Evolutionary conservation across 2,113 vertebrate genomes (phyloP), one percentile per base, ranked within the genome.

Genomic region (Platysteira castanea): DNA sequence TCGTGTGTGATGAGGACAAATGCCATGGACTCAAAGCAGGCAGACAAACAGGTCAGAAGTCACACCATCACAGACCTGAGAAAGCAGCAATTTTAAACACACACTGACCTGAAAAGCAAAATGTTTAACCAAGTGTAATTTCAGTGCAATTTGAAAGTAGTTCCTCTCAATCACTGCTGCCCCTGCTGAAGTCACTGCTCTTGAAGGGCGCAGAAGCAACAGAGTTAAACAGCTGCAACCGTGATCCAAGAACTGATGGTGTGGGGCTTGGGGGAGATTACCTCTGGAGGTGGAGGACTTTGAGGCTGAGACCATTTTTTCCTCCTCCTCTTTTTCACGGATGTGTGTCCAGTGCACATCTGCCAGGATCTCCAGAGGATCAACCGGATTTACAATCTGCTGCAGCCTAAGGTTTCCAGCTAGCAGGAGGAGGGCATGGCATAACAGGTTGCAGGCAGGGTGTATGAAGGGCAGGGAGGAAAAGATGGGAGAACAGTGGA

Each of bases 231-330:
- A 90, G 95, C 80, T 87, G 65, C 69, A 76, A 61, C 53, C 1
- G 4, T 33, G 85, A 70, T 61, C 54, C 61, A 61, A 33, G 65
- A 70, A 60, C 2, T 22, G 31, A 41, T 0, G 4, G 59, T 35
- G 27, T 2, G 1, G 81, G 73, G 49, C 92, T 71, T 30, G 22
- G 75, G 78, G 41, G 90, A 84, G 90, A 98, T 99, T 99, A 99
- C 99, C 99, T 99, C 99, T 97, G 93, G 98, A 98, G 98, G 98
- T 93, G 73, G 98, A 98, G 95, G 98, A 98, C 90, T 98, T 98
- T 50, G 98, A 98, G 95, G 97, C 75, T 27, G 97, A 98, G 63
- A 86, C 97, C 96, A 93, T 90, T 90, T 95, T 98, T 96, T 98
- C 98, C 90, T 98, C 98, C 95, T 98, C 98, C 96, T 98, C 98